phyloP scores from a whole-genome alignment of 1,140 invertebrate genomes.

The Drosophila persimilis region DNA sequence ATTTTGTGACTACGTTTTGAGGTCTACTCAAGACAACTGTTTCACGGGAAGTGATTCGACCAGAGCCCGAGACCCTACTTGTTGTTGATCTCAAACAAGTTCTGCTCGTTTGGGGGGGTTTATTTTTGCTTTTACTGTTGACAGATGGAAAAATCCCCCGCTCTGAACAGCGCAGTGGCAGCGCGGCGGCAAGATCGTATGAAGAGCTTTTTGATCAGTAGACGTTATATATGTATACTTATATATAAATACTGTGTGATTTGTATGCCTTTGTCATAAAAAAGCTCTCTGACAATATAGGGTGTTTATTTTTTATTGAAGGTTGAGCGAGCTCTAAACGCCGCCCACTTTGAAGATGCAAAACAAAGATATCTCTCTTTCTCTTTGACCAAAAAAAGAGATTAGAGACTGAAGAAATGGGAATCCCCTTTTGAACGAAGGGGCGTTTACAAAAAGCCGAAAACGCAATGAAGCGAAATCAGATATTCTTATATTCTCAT shows the following conservation, averaged over 20 bases:
- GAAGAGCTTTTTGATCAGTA: slow-evolving; percentile 27
- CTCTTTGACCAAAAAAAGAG: not conserved
- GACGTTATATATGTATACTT: not conserved
- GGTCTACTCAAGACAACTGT: slow-evolving; percentile 32
- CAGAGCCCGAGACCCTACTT: slow-evolving; percentile 16
- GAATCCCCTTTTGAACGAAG: slow-evolving; percentile 21
- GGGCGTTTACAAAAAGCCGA: slow-evolving; percentile 19
- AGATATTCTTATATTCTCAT: slow-evolving; percentile 4
- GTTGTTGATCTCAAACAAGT: slow-evolving; percentile 30
- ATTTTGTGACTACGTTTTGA: slow-evolving; percentile 4
- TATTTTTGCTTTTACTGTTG: slow-evolving; percentile 31
- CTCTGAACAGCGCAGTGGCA: slow-evolving; percentile 24
- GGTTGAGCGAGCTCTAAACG: slow-evolving; percentile 22
- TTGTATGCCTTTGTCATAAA: not conserved
- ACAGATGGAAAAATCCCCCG: slow-evolving; percentile 35
- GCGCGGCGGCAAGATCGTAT: not conserved
- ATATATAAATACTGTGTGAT: slow-evolving; percentile 9
- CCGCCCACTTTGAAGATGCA: slow-evolving; percentile 14
- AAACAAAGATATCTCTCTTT: not conserved
- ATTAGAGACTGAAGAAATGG: slow-evolving; percentile 16
- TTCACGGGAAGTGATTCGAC: slow-evolving; percentile 46
- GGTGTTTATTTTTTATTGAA: slow-evolving; percentile 8
- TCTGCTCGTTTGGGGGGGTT: not conserved
- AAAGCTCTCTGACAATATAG: slow-evolving; percentile 26
- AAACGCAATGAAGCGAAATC: not conserved